phyloP scores from a whole-genome alignment of 2,888 invertebrate genomes.

The Odontocerum albicorne region DNA sequence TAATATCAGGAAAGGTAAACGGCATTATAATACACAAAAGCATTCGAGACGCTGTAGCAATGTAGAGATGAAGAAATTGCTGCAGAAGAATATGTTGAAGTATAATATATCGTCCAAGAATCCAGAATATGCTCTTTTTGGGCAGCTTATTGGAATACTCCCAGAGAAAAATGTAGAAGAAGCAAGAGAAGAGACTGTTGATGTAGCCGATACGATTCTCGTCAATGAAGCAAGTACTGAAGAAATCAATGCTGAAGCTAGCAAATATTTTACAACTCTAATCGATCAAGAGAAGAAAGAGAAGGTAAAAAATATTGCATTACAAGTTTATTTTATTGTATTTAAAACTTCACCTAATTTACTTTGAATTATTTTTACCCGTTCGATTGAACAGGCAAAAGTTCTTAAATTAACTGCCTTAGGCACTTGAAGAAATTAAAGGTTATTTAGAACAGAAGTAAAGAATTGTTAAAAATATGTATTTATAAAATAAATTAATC shows the following conservation, averaged over 20 bases:
- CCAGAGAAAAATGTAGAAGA: conserved; percentile 15
- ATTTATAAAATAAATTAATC: too few species aligned
- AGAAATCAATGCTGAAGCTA: conserved; percentile 15
- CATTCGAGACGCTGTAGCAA: conserved; percentile 13
- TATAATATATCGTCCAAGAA: conserved; percentile 10
- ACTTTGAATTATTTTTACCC: too few species aligned
- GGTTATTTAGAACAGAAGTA: too few species aligned
- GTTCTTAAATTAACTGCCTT: too few species aligned
- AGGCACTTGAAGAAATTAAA: too few species aligned
- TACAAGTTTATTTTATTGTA: too few species aligned
- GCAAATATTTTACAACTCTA: conserved; percentile 24
- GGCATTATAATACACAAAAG: conserved; percentile 37
- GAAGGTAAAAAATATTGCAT: too few species aligned
- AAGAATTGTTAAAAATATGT: too few species aligned
- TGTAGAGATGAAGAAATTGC: conserved; percentile 13
- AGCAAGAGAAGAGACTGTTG: background rate
- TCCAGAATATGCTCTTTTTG: conserved; percentile 25
- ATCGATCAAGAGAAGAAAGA: conserved; percentile 30
- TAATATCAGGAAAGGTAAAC: conserved; percentile 38
- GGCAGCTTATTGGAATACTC: conserved; percentile 25
- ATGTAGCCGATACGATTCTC: background rate
- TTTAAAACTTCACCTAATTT: too few species aligned
- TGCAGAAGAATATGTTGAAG: conserved; percentile 21
- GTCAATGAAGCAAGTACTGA: background rate
- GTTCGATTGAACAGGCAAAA: too few species aligned